Evolutionary conservation across 2,888 invertebrate species (phyloP).

Genomic region (Invenusta paracnida): DNA sequence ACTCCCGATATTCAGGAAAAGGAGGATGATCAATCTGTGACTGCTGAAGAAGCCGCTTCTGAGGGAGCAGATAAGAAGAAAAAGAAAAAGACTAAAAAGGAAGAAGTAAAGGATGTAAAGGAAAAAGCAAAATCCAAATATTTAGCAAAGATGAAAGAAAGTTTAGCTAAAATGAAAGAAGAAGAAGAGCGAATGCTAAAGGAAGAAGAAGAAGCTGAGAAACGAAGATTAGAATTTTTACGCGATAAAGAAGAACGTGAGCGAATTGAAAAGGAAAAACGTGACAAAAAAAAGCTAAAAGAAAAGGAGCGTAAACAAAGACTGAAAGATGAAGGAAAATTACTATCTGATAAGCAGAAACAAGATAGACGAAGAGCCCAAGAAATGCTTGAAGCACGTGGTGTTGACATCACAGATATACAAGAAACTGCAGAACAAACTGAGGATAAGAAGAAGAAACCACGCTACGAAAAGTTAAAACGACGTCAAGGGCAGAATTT

Average conservation of each 20-base stretch:
- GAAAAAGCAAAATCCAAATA: conserved; percentile 31
- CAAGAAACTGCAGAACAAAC: conserved; percentile 41
- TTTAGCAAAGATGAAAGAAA: conserved; percentile 43
- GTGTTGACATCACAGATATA: conserved; percentile 3
- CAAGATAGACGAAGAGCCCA: conserved; percentile 56
- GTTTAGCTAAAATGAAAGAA: conserved; percentile 48
- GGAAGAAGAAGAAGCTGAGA: conserved; percentile 68
- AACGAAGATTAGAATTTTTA: conserved; percentile 61
- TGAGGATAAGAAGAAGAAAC: conserved; percentile 43
- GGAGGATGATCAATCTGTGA: background rate
- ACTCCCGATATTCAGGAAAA: background rate
- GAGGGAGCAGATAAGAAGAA: conserved; percentile 38
- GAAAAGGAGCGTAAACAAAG: conserved; percentile 86
- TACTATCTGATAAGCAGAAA: conserved; percentile 86
- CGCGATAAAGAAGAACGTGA: conserved; percentile 66
- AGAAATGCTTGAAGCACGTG: conserved; percentile 44
- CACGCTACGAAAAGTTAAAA: conserved; percentile 39
- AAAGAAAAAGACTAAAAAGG: conserved; percentile 34
- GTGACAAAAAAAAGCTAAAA: conserved; percentile 80
- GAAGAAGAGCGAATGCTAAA: conserved; percentile 72
- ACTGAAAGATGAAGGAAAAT: conserved; percentile 89
- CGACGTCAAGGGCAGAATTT: background rate
- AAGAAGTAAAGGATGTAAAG: conserved; percentile 10
- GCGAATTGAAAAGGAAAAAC: conserved; percentile 75
- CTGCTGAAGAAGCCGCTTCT: background rate